Evolutionary conservation across 2,113 vertebrate genomes (phyloP), one percentile per base, ranked within the genome.

Genomic region (Zapornia atra): DNA sequence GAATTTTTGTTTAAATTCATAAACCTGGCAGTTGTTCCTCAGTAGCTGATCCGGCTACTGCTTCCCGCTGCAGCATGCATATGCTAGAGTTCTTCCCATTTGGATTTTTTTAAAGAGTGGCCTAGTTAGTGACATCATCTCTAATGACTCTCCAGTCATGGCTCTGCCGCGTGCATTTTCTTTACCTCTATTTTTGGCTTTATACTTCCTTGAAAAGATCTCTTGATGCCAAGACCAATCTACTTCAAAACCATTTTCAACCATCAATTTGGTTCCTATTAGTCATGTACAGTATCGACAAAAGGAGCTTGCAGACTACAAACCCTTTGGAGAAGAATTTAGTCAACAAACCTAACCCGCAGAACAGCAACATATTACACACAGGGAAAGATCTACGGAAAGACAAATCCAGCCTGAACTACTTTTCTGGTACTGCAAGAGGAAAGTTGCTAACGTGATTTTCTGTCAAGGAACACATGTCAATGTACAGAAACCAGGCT

Each of bases 391-490:
- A 96, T 38, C 31, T 42, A 46, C 0, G 1, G 19, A 46, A 90
- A 81, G 51, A 64, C 60, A 78, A 88, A 91, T 60, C 38, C 72
- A 94, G 77, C 46, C 64, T 81, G 68, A 92, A 78, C 46, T 64
- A 81, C 56, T 93, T 93, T 63, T 73, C 54, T 80, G 54, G 70
- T 77, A 44, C 46, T 82, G 75, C 75, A 81, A 59, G 15, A 86
- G 25, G 18, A 73, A 81, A 94, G 68, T 36, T 2, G 26, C 65
- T 63, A 64, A 50, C 2, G 22, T 77, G n/a, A 81, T 83, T 86
- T 95, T 80, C 86, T 91, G 72, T 83, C 82, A 95, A 73, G 82
- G 82, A 92, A 80, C 75, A 94, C 63, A 56, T 59, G 50, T 38
- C 83, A 88, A 14, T 28, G 33, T 54, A 46, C 59, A 78, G 90